Percentiles rank a stretch among this genome's conserved stretches.
These are phyloP conservation scores for Cacatua alba DNA, from an alignment of 2,113 vertebrate species.

Conservation along the genomic window DNA sequence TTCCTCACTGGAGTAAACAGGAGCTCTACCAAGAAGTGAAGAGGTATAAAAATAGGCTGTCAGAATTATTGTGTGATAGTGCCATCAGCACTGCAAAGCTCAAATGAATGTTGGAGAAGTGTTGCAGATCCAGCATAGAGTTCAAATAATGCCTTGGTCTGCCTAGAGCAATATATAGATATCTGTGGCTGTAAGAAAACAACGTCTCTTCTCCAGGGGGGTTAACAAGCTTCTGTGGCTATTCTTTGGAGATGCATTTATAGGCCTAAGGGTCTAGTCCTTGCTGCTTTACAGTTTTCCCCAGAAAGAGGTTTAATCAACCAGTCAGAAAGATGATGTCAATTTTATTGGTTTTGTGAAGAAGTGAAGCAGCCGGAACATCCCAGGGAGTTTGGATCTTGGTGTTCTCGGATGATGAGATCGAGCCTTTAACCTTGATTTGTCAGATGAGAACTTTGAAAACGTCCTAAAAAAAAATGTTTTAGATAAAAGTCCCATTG, in stretches of 20 bases:
- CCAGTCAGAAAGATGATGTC: constrained; percentile 35
- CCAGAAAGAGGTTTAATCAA: constrained; percentile 23
- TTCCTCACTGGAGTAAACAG: constrained; percentile 84
- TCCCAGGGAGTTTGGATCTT: constrained; percentile 24
- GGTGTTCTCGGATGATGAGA: constrained; percentile 7
- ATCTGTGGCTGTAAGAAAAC: background rate
- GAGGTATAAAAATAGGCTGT: constrained; percentile 72
- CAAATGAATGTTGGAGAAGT: background rate
- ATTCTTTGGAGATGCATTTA: constrained; percentile 21
- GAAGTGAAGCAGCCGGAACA: constrained; percentile 20
- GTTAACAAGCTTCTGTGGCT: background rate
- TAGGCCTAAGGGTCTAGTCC: background rate
- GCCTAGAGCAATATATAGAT: background rate
- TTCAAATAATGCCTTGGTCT: background rate
- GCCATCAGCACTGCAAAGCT: background rate
- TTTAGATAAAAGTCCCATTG: background rate
- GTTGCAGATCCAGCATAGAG: background rate
- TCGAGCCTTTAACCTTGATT: constrained; percentile 51
- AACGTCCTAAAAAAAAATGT: background rate
- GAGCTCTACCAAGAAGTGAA: constrained; percentile 87
- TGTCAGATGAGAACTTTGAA: constrained; percentile 34
- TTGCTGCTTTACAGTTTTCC: constrained; percentile 10
- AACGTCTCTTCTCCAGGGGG: background rate
- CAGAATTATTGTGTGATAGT: background rate
- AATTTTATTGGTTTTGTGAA: constrained; percentile 19